A percentile compares a stretch with the other conserved stretches of the same genome.
These are phyloP conservation scores for Sinonovacula constricta DNA, from an alignment of 1,140 invertebrate species.

Conservation along the genomic window DNA sequence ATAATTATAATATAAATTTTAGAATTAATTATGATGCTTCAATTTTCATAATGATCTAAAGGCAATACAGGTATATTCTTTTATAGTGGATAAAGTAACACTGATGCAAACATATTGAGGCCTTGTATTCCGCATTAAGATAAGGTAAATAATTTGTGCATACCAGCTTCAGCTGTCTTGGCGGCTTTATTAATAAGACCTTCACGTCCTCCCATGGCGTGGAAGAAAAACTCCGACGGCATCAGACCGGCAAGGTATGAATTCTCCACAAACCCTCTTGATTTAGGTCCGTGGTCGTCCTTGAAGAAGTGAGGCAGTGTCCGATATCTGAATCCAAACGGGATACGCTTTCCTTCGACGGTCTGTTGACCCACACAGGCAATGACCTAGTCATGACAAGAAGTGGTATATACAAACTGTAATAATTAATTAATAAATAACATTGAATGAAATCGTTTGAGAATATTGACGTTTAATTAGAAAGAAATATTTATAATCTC, in stretches of 20 bases:
- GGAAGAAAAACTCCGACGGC: constrained; percentile 99
- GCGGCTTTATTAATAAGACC: constrained; percentile 99
- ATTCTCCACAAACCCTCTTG: constrained; percentile 99
- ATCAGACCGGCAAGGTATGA: constrained; percentile 99
- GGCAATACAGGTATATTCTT: too few relatives aligned
- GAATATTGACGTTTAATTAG: too few relatives aligned
- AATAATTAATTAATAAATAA: too few relatives aligned
- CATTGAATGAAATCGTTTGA: too few relatives aligned
- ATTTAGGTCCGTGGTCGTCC: constrained; percentile 99
- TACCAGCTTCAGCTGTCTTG: constrained; percentile 99
- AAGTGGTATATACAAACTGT: neutral
- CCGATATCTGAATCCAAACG: constrained; percentile 98
- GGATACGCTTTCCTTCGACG: constrained; percentile 99
- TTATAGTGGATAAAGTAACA: too few relatives aligned
- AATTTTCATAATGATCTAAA: too few relatives aligned
- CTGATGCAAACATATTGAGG: too few relatives aligned
- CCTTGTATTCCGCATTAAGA: too few relatives aligned
- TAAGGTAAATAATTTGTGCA: too few relatives aligned
- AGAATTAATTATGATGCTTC: too few relatives aligned
- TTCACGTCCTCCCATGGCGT: constrained; percentile 99
- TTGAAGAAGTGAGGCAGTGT: constrained; percentile 99
- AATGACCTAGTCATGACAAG: constrained; percentile 87
- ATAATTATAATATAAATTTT: too few relatives aligned
- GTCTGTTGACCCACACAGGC: constrained; percentile 99
- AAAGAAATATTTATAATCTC: too few relatives aligned